Base-by-base conservation (phyloP, 2,888 invertebrate species). In the Altica lythri region DNA sequence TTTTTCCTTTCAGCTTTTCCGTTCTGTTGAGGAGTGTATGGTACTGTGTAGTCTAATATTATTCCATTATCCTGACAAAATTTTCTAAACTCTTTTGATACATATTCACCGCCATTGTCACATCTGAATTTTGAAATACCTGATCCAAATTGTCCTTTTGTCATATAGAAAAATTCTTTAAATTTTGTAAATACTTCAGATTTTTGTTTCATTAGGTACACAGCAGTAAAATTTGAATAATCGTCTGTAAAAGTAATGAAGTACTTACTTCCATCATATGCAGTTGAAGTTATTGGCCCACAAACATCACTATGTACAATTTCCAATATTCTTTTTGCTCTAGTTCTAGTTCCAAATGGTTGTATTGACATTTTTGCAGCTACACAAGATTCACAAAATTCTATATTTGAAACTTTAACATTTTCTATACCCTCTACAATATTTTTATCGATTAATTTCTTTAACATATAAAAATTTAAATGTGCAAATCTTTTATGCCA, bases 331-430 rank as follows among this genome's bases (percentile, higher is more conserved):
- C n/a, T n/a, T n/a, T n/a, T n/a, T n/a, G n/a, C n/a, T n/a, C n/a
- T n/a, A n/a, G n/a, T n/a, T n/a, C n/a, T n/a, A n/a, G n/a, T n/a
- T n/a, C n/a, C n/a, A 53, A 55, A 56, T 6, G 53, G 40, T 29
- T 50, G 14, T 10, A 53, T 44, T 12, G 47, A 29, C 50, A 61
- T 57, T 42, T 60, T 60, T 18, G 57, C 56, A 17, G 30, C 47
- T n/a, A 55, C 16, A n/a, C 57, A 61, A 12, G 52, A 34, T 43
- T 59, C 57, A 42, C 59, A 61, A 47, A 61, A 53, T 30, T 51
- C 48, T 17, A 55, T 42, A 17, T 44, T 34, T 25, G 49, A 27
- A 10, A 56, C 45, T 22, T 46, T 50, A 43, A 59, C 25, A 22
- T 47, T 14, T 37, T 37, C 27, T 34, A 46, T 43, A 52, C 59